Conservation (phyloP, 2,113 vertebrate species). For the Trichomycterus rosablanca region DNA sequence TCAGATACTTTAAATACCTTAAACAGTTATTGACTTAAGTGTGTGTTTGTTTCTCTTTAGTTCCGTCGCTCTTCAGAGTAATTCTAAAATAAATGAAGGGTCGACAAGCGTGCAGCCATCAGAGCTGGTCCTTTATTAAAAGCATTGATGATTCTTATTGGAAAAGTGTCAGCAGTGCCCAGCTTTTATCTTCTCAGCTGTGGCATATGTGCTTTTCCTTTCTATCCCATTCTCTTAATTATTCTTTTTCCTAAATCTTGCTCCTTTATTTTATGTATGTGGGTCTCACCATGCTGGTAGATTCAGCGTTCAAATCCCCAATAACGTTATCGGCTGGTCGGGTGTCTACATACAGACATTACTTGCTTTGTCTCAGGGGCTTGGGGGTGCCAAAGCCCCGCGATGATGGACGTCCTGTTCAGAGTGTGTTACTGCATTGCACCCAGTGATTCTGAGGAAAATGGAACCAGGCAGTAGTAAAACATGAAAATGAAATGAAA, state of each 20-base stretch:
- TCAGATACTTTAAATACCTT: slow-evolving; percentile 41
- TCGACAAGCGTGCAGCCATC: slow-evolving; percentile 33
- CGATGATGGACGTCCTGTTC: no score
- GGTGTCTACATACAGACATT: no score
- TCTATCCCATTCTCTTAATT: no score
- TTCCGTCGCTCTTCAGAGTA: slow-evolving; percentile 33
- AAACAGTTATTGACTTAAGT: slow-evolving; percentile 60
- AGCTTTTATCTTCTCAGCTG: slow-evolving; percentile 53
- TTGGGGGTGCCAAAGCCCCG: no score
- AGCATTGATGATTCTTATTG: slow-evolving; percentile 58
- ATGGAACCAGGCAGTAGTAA: no score
- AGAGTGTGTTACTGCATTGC: no score
- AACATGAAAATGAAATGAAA: no score
- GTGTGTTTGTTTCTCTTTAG: slow-evolving; percentile 36
- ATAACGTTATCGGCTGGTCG: no score
- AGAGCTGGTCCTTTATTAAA: slow-evolving; percentile 58
- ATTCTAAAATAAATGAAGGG: slow-evolving; percentile 59
- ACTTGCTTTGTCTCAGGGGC: no score
- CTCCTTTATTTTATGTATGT: not conserved
- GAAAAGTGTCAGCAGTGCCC: slow-evolving; percentile 53
- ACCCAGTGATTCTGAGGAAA: no score
- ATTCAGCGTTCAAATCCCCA: no score
- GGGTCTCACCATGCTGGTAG: no score
- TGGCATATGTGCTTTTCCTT: slow-evolving; percentile 50
- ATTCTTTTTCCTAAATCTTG: not conserved